Base-by-base conservation (phyloP, 2,888 invertebrate species). In the Ormyrus rosae region DNA sequence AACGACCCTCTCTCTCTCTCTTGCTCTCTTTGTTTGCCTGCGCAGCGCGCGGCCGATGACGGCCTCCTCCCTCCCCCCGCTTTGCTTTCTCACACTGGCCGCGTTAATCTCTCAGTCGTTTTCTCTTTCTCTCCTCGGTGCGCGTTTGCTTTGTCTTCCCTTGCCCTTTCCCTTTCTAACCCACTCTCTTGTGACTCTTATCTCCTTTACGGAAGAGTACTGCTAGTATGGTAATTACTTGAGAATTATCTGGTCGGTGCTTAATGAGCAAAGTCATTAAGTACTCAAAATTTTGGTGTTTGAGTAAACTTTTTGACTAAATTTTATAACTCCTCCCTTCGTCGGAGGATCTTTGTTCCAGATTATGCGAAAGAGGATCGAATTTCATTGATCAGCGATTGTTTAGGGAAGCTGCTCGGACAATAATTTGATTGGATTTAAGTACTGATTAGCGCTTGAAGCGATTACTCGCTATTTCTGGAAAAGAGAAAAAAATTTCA, bases 211-310 rank as follows among this genome's bases (percentile, higher is more conserved):
- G 53, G 53, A 60, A 8, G 64, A 63, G 63, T 69, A 58, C 51
- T 55, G 48, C 53, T 51, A 9, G 51, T 9, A 13, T 45, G 67
- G 50, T 75, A 68, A 75, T 75, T 75, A 68, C 75, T 53, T 10
- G 75, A 53, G 53, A 75, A 68, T 75, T 75, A 75, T 75, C 75
- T 61, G 60, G 4, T 11, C 8, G 48, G 11, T 2, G 60, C 68
- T 53, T 75, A 75, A 75, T 53, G 75, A 75, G 75, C 75, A 34
- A 51, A 75, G 68, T 34, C 68, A 68, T 75, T 75, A 75, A 56
- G 60, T 61, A 68, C 68, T 75, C 51, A 61, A 75, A 75, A 75
- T 75, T 34, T 75, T 50, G 34, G 10, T 9, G 67, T 10, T 46
- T n/a, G n/a, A 58, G 45, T 67, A 63, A 46, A 61, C 19, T 48